These are phyloP conservation scores for Catotricha subobsoleta DNA, from an alignment of 2,888 invertebrate species.

Conservation along the genomic window DNA sequence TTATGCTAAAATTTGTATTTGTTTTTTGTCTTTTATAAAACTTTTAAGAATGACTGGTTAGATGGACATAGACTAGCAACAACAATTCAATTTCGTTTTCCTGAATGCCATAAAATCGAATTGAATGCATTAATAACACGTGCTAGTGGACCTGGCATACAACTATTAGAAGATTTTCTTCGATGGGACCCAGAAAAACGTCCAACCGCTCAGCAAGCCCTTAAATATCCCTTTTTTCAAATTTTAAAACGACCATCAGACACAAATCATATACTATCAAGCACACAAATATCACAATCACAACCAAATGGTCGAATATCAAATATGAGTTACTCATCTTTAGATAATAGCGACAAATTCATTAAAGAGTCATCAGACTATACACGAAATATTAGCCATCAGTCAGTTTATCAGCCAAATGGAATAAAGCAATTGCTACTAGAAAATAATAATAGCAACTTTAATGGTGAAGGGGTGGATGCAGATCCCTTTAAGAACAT, in stretches of 20 bases:
- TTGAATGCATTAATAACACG: constrained; percentile 64
- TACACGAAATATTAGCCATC: constrained; percentile 10
- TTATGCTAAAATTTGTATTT: background rate
- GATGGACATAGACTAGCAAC: constrained; percentile 87
- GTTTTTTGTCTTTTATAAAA: constrained; percentile 8
- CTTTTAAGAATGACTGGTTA: constrained; percentile 86
- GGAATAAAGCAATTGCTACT: background rate
- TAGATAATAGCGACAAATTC: constrained; percentile 9
- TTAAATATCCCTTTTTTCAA: constrained; percentile 43
- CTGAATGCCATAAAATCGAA: constrained; percentile 66
- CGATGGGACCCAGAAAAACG: constrained; percentile 84
- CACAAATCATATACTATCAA: background rate
- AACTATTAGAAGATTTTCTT: constrained; percentile 69
- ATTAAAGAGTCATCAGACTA: background rate
- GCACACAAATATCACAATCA: no score
- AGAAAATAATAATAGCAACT: constrained; percentile 8
- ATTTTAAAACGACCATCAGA: constrained; percentile 25
- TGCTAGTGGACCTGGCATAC: constrained; percentile 64
- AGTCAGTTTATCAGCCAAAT: constrained; percentile 3
- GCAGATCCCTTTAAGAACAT: background rate
- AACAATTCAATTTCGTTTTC: constrained; percentile 91
- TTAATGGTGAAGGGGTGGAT: constrained; percentile 6
- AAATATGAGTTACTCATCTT: no score
- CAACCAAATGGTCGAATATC: constrained; percentile 10
- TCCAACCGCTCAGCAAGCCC: constrained; percentile 75